Conservation (phyloP, 1,140 invertebrate species). For the Phthorimaea operculella region DNA sequence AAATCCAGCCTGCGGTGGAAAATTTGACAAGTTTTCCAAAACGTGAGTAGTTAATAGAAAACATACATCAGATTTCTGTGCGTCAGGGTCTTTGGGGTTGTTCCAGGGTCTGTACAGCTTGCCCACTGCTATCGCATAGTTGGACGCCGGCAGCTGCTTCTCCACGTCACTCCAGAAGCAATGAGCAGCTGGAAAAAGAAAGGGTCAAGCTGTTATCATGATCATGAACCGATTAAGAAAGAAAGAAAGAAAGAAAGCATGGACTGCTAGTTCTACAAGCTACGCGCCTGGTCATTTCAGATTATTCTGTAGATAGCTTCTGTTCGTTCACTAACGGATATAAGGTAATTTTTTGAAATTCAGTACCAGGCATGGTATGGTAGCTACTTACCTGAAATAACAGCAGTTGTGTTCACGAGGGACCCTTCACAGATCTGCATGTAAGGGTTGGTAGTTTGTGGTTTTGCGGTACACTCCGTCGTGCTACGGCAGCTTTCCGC, state of each 20-base stretch:
- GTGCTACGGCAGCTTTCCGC: constrained; percentile 67
- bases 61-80: constrained; percentile 25
- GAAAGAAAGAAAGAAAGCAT: neutral
- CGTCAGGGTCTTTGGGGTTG: constrained; percentile 29
- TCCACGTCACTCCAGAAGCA: constrained; percentile 57
- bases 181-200: constrained; percentile 51
- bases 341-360: too few relatives aligned
- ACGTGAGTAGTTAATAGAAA: too few relatives aligned
- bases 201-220: too few relatives aligned
- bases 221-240: neutral
- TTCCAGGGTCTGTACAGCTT: constrained; percentile 54
- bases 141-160: constrained; percentile 18
- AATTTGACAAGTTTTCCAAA: too few relatives aligned
- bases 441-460: constrained; percentile 24
- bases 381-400: too few relatives aligned
- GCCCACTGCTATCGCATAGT: constrained; percentile 48
- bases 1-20: too few relatives aligned
- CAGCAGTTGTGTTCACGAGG: constrained; percentile 25
- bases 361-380: too few relatives aligned
- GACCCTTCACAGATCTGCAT: constrained; percentile 66
- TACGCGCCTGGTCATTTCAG: too few relatives aligned
- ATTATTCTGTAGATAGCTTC: too few relatives aligned
- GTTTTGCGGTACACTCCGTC: constrained; percentile 65
- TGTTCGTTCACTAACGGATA: too few relatives aligned
- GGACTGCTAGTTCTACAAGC: too few relatives aligned